phyloP scores from a whole-genome alignment of 2,113 vertebrate species.

The Myocastor coypus region DNA sequence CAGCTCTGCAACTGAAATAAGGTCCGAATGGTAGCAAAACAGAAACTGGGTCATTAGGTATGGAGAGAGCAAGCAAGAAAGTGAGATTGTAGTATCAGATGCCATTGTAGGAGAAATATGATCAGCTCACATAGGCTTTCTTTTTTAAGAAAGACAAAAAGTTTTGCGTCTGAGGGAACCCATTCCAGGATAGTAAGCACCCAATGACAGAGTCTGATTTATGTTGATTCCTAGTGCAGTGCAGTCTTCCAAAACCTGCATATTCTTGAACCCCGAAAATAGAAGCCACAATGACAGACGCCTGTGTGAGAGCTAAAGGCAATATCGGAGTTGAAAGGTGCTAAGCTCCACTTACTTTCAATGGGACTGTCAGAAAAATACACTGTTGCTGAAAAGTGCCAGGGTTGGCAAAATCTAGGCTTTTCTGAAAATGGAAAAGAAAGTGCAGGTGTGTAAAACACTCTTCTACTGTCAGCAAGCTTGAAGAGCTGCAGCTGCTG shows the following conservation, averaged over 20 bases:
- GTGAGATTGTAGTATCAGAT: background rate
- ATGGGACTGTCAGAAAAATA: slow-evolving; percentile 70
- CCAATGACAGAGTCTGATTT: slow-evolving; percentile 37
- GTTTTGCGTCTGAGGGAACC: background rate
- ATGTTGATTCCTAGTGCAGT: slow-evolving; percentile 2
- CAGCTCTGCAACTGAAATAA: background rate
- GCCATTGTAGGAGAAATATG: background rate
- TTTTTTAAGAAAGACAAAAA: background rate
- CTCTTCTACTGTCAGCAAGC: background rate
- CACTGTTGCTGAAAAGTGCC: slow-evolving; percentile 67
- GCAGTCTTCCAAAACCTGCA: slow-evolving; percentile 27
- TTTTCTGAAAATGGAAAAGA: slow-evolving; percentile 56
- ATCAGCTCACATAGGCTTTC: background rate
- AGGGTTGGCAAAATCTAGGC: slow-evolving; percentile 57
- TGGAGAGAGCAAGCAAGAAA: background rate
- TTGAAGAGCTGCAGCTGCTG: background rate
- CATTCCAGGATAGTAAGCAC: background rate
- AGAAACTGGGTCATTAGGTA: slow-evolving; percentile 23
- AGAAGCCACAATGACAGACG: slow-evolving; percentile 65
- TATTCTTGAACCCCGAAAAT: slow-evolving; percentile 49
- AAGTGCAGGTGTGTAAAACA: slow-evolving; percentile 55
- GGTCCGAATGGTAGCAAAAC: background rate
- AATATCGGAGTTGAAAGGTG: slow-evolving; percentile 70
- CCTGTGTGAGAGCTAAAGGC: slow-evolving; percentile 63
- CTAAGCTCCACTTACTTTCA: slow-evolving; percentile 67